Evolutionary conservation across 2,888 invertebrate species (phyloP).

Genomic region (Rhyacophila evoluta): DNA sequence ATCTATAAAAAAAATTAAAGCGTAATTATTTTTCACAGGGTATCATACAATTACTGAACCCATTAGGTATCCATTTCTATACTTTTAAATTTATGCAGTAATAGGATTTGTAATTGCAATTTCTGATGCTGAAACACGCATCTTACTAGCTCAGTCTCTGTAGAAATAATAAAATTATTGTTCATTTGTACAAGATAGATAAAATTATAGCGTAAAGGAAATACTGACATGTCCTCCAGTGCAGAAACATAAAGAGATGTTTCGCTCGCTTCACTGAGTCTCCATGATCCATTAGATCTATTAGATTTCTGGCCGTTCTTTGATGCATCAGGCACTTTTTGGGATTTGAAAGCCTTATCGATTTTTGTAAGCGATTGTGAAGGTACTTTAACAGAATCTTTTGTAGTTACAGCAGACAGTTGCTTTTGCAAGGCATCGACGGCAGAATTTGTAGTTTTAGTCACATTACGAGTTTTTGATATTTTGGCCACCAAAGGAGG

Average conservation of each 20-base stretch:
- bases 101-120: too few species aligned
- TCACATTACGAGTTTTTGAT: conserved; percentile 40
- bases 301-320: conserved; percentile 57
- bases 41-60: too few species aligned
- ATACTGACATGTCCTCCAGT: conserved; percentile 77
- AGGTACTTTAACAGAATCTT: conserved; percentile 27
- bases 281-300: conserved; percentile 63
- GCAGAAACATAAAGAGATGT: conserved; percentile 84
- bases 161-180: too few species aligned
- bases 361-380: conserved; percentile 43
- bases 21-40: too few species aligned
- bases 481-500: conserved; percentile 57
- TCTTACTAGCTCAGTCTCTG: too few species aligned
- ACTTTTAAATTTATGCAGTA: too few species aligned
- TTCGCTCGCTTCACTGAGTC: conserved; percentile 77
- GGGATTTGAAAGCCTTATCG: conserved; percentile 56
- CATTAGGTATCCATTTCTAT: too few species aligned
- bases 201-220: too few species aligned
- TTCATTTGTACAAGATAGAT: too few species aligned
- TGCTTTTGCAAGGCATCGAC: conserved; percentile 31
- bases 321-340: conserved; percentile 60
- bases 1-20: too few species aligned
- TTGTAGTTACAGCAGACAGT: conserved; percentile 48
- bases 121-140: too few species aligned
- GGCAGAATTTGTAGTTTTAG: conserved; percentile 21